Evolutionary conservation across 2,888 invertebrate genomes (phyloP), one percentile per base, ranked within the genome.

Genomic region (Lypha dubia): DNA sequence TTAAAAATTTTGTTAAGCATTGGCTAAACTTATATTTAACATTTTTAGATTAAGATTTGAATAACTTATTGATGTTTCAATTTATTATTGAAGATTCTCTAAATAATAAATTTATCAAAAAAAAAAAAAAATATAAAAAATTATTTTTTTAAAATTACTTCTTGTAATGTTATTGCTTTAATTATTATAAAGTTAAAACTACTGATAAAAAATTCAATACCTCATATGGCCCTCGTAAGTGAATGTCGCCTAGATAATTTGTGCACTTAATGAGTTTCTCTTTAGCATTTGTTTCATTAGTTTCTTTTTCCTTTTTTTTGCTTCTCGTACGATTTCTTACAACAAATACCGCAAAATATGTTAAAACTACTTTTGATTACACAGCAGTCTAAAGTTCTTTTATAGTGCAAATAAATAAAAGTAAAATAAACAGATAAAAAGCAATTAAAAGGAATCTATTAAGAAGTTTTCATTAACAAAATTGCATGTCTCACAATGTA

Each of bases 291-390:
- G 15, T 65, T 75, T n/a, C n/a, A n/a, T n/a, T 46, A 11, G 20
- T 24, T 32, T 24, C 20, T 62, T 32, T 28, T 32, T 1, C 5
- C 15, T 35, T 49, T 32, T 32, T 28, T 28, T 28, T 28, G 4
- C 41, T 28, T 56, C 41, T 44, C 32, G 8, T 32, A n/a, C 5
- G 20, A 58, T 58, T 46, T 74, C 51, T 13, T 67, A 67, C 82
- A 44, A 76, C 46, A 76, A 82, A 76, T 71, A 67, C 71, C 51
- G 82, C 65, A 65, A 82, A 49, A 62, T 73, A 62, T 76, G 32
- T 46, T 53, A 53, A 28, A 56, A 67, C 24, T 70, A 20, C 51
- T 62, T n/a, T 58, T 76, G 46, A 89, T 71, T 58, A 20, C 87
- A 38, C 11, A 15, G 15, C 35, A 4, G 32, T 46, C 24, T 32